Conservation (phyloP, 2,113 vertebrate genomes). For the Plestiodon gilberti region DNA sequence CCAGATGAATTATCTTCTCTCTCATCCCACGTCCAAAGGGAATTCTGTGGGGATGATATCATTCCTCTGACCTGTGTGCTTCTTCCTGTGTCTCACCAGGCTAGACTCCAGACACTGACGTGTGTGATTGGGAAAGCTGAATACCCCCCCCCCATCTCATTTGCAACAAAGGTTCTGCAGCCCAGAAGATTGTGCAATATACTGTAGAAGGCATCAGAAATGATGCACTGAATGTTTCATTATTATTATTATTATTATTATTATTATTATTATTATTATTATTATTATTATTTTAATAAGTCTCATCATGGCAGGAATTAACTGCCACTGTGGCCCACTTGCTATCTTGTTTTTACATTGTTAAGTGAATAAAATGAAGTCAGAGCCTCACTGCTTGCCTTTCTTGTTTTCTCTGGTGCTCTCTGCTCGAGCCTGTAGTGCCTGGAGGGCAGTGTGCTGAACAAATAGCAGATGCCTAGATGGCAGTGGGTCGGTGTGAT, state of each 20-base stretch:
- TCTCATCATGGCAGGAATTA: too few relatives aligned
- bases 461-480: not conserved
- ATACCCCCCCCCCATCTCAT: not conserved
- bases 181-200: not conserved
- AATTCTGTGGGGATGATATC: constrained; percentile 22
- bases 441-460: not conserved
- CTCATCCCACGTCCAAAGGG: not conserved
- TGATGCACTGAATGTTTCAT: not conserved
- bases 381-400: not conserved
- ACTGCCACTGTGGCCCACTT: not conserved
- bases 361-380: not conserved
- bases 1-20: constrained; percentile 22
- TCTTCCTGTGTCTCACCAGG: constrained; percentile 4
- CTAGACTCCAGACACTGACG: not conserved
- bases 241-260: too few relatives aligned
- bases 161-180: not conserved
- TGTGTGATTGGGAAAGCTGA: constrained; percentile 11
- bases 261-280: too few relatives aligned
- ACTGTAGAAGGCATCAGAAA: not conserved
- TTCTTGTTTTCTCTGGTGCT: not conserved
- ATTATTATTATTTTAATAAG: too few relatives aligned
- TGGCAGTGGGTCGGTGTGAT: too few relatives aligned
- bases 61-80: not conserved
- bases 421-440: not conserved
- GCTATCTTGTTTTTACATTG: not conserved